These are phyloP conservation scores for Xerus inauris DNA, from an alignment of 2,113 vertebrate genomes.

Conservation along the genomic window DNA sequence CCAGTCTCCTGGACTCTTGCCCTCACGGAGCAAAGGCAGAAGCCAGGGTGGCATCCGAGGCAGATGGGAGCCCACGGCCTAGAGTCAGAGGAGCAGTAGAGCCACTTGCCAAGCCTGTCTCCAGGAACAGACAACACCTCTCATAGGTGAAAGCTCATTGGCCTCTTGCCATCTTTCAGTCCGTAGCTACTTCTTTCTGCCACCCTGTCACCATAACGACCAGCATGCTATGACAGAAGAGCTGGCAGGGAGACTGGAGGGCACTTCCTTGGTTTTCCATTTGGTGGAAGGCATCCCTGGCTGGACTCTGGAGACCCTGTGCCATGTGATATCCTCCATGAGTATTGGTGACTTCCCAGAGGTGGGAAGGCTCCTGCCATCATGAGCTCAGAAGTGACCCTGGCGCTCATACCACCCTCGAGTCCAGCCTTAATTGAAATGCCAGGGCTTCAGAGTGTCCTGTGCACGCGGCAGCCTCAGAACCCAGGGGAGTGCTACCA, in stretches of 20 bases:
- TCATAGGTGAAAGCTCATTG: not conserved
- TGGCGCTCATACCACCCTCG: not conserved
- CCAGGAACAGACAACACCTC: not conserved
- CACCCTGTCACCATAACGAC: not conserved
- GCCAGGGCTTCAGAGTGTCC: not conserved
- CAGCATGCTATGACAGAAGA: no score
- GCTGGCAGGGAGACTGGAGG: not conserved
- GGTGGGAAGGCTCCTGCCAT: accelerated
- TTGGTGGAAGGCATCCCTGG: not conserved
- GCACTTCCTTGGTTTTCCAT: accelerated
- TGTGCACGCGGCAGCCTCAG: accelerated
- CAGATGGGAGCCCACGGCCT: accelerated
- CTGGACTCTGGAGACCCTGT: not conserved
- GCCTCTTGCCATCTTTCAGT: not conserved
- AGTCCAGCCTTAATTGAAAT: accelerated
- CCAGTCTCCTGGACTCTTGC: not conserved
- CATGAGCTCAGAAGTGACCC: not conserved
- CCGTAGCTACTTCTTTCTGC: not conserved
- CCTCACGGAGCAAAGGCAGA: not conserved
- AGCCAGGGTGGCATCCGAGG: not conserved
- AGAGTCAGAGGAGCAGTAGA: accelerated
- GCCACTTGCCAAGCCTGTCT: not conserved
- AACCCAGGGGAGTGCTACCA: accelerated
- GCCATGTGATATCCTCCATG: accelerated
- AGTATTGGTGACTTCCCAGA: not conserved